Conservation (phyloP, 53 echinoderm and acorn worm genomes). For the Echinarachnius parma region DNA sequence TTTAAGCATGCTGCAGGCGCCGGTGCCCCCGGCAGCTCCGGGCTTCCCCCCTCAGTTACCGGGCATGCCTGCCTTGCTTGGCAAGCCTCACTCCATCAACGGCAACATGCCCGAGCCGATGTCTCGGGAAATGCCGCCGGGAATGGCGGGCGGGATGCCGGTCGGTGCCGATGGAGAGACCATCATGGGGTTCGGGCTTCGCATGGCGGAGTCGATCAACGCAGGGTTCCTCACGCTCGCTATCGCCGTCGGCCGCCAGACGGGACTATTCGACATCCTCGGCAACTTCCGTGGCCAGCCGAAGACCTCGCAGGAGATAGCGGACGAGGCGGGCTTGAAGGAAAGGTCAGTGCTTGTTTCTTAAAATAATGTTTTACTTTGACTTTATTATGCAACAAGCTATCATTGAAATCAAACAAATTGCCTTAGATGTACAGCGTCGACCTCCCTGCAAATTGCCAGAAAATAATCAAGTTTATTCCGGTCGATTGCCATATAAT, state of each 20-base stretch:
- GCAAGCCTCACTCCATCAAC: constrained; percentile 39
- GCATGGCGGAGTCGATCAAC: constrained; percentile 88
- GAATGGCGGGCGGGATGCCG: constrained; percentile 40
- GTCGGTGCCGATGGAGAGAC: constrained; percentile 55
- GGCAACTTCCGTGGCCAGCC: constrained; percentile 72
- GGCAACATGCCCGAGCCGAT: constrained; percentile 41
- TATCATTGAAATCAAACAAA: too few relatives aligned
- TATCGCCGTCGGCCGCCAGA: constrained; percentile 81
- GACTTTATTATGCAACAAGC: too few relatives aligned
- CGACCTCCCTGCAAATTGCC: too few relatives aligned
- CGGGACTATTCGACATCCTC: constrained; percentile 75
- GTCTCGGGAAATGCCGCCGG: constrained; percentile 45
- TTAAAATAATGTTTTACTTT: too few relatives aligned
- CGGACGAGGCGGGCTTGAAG: constrained; percentile 86
- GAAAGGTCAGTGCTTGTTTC: constrained; percentile 83
- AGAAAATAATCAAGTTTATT: too few relatives aligned
- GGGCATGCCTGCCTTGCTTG: not conserved
- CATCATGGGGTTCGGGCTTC: constrained; percentile 71
- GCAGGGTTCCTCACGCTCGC: constrained; percentile 76
- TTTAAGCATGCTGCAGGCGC: constrained; percentile 31
- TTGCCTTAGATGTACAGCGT: too few relatives aligned
- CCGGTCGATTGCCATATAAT: too few relatives aligned
- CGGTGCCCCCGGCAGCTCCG: not conserved
- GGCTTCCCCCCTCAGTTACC: constrained; percentile 16
- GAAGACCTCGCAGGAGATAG: constrained; percentile 92